Evolutionary conservation across 2,888 invertebrate species (phyloP).

Genomic region (Dermolepida albohirtum): DNA sequence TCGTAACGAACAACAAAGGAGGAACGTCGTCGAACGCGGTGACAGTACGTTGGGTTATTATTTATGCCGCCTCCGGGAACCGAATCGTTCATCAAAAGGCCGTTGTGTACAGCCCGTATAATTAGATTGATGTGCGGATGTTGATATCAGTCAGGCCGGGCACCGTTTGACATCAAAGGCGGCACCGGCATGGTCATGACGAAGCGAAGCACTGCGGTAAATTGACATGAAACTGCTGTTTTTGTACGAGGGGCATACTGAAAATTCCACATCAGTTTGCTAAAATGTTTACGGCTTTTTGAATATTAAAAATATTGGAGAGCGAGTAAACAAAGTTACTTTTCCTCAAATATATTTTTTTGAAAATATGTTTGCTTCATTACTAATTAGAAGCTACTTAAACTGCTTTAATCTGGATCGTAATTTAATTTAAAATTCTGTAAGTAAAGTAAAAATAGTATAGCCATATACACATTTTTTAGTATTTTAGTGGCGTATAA

Average conservation of each 20-base stretch:
- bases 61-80: slow-evolving; percentile 53
- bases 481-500: too few species aligned
- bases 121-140: slow-evolving; percentile 64
- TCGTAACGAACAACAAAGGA: slow-evolving; percentile 17
- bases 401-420: too few species aligned
- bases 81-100: slow-evolving; percentile 56
- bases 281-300: too few species aligned
- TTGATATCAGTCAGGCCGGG: slow-evolving; percentile 60
- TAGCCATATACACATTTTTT: too few species aligned
- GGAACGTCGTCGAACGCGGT: slow-evolving; percentile 17
- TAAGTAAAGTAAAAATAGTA: too few species aligned
- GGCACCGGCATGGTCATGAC: slow-evolving; percentile 40
- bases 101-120: slow-evolving; percentile 56
- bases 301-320: too few species aligned
- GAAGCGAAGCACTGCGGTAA: slow-evolving; percentile 53
- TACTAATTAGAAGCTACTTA: too few species aligned
- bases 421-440: too few species aligned
- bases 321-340: too few species aligned
- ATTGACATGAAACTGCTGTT: slow-evolving; percentile 47
- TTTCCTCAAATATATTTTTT: too few species aligned
- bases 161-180: slow-evolving; percentile 57
- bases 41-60: slow-evolving; percentile 47
- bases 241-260: slow-evolving; percentile 5
- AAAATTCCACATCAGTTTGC: too few species aligned
- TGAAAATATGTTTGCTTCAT: too few species aligned